Conservation (phyloP, 1,140 invertebrate genomes). For the Papilio machaon region DNA sequence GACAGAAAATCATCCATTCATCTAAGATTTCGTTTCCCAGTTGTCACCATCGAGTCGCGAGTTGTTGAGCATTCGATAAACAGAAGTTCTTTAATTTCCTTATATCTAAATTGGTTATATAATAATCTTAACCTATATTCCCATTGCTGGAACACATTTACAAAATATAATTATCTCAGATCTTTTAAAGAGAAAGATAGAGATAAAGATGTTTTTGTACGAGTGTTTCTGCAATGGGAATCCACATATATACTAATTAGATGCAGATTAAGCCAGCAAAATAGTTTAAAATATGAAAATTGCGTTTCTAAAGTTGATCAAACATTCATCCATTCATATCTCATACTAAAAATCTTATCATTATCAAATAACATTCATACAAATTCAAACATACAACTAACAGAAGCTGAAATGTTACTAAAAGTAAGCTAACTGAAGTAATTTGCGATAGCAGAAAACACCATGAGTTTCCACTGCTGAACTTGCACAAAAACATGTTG, state of each 20-base stretch:
- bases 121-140: neutral
- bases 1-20: neutral
- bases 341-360: neutral
- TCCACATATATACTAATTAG: neutral
- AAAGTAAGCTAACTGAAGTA: neutral
- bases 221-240: neutral
- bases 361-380: neutral
- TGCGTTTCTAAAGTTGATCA: neutral
- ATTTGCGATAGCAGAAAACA: neutral
- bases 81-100: neutral
- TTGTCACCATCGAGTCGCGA: neutral
- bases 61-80: neutral
- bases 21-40: neutral
- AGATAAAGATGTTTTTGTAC: neutral
- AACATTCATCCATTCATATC: neutral
- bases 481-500: neutral
- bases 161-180: neutral
- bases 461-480: neutral
- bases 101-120: neutral
- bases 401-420: neutral
- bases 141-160: neutral
- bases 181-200: neutral
- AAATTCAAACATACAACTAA: neutral
- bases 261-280: neutral
- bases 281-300: neutral